Conservation (phyloP, 2,113 vertebrate species). For the Labeo rohita region DNA sequence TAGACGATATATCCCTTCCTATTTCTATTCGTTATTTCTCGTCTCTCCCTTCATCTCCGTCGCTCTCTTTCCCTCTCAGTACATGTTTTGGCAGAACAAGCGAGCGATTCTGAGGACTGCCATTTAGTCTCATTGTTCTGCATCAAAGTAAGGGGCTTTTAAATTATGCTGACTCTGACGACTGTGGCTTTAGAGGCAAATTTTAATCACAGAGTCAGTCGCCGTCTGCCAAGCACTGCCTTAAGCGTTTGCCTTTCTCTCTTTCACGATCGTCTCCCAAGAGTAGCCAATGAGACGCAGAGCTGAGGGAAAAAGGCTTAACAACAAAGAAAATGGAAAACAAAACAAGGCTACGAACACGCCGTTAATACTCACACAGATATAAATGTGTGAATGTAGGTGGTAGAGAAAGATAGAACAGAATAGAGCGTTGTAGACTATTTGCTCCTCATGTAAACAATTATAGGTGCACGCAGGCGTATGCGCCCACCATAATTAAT, state of each 20-base stretch:
- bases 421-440: not conserved
- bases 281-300: conserved; percentile 26
- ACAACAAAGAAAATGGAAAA: conserved; percentile 39
- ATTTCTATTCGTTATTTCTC: conserved; percentile 34
- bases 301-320: conserved; percentile 26
- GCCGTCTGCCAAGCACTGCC: conserved; percentile 53
- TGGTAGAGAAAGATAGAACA: conserved; percentile 11
- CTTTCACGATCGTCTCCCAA: conserved; percentile 41
- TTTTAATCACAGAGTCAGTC: conserved; percentile 58
- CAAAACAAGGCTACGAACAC: not conserved
- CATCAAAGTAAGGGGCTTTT: conserved; percentile 59
- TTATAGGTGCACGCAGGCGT: conserved; percentile 57
- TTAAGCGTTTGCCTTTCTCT: conserved; percentile 49
- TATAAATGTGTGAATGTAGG: conserved; percentile 18
- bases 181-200: conserved; percentile 54
- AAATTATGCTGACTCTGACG: conserved; percentile 58
- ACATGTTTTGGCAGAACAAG: conserved; percentile 47
- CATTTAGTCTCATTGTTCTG: conserved; percentile 59
- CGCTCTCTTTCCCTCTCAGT: conserved; percentile 26
- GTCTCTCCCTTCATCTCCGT: conserved; percentile 1
- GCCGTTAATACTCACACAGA: conserved; percentile 11
- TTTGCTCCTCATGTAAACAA: conserved; percentile 13
- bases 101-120: conserved; percentile 48
- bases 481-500: conserved; percentile 73
- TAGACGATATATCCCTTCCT: conserved; percentile 52